These are phyloP conservation scores for Ctenosaura bakeri DNA, from an alignment of 2,797 vertebrate species.

Conservation along the genomic window DNA sequence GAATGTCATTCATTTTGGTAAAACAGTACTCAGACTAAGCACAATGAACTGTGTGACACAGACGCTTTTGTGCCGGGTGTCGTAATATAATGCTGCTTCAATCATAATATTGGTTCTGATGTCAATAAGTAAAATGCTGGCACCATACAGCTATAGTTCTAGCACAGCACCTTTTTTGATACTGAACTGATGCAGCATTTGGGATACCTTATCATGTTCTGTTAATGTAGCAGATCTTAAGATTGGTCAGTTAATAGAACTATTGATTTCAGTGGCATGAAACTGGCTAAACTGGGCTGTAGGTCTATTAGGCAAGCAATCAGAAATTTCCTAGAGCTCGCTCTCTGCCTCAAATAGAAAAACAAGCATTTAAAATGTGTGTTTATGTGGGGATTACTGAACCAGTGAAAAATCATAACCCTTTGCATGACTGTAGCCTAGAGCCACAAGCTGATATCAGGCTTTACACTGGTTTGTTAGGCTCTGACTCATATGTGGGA, in stretches of 20 bases:
- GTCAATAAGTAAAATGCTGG: background rate
- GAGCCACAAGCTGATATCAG: background rate
- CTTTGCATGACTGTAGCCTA: background rate
- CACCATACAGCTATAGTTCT: background rate
- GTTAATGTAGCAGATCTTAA: background rate
- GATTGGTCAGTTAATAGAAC: background rate
- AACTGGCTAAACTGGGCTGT: background rate
- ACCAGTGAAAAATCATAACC: background rate
- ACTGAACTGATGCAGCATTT: background rate
- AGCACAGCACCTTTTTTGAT: background rate
- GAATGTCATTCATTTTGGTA: constrained; percentile 10
- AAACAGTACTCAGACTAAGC: constrained; percentile 3
- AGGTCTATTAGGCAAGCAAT: background rate
- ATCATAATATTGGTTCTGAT: background rate
- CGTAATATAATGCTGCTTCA: background rate
- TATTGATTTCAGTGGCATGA: background rate
- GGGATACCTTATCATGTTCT: background rate
- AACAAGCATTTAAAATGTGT: background rate
- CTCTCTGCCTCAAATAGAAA: background rate
- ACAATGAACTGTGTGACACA: background rate
- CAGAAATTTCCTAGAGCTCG: background rate
- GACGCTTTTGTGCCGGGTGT: background rate
- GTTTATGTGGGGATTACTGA: background rate
- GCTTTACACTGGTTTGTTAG: background rate
- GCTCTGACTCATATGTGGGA: background rate